Base-by-base conservation (phyloP, 1,140 invertebrate genomes). In the Brachionus rotundiformis region DNA sequence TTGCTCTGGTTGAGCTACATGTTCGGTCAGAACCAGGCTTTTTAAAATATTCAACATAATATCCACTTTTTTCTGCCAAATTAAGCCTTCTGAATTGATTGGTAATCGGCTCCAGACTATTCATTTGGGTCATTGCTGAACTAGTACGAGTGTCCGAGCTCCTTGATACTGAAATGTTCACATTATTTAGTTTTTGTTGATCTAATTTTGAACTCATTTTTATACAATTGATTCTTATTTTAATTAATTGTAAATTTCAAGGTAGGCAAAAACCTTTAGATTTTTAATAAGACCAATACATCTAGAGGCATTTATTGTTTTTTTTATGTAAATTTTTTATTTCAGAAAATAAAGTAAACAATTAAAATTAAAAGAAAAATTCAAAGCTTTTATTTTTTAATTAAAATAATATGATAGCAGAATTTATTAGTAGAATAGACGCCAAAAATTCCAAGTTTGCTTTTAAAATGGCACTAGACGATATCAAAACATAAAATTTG, bases 21-120 rank as follows among this genome's bases (percentile, higher is more conserved):
- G 4, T 19, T 63, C 3, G 3, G 29, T 27, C 19, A 5, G n/a
- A 11, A 13, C 16, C 8, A 5, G 63, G 16, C 16, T 68, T 68
- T 39, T 68, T 68, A 68, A 33, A 68, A 36, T 36, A 36, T 68
- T 68, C 63, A n/a, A 68, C 63, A 36, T 19, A 41, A 8, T 16
- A 68, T 6, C 33, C 33, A 6, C 27, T 41, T 73, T 73, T 73
- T 44, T 73, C 36, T 4, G 11, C 31, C 19, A 65, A 13, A 65
- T 65, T 65, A 25, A 65, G 7, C 3, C n/a, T 65, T n/a, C 25
- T 54, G 25, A 65, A 65, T 27, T 11, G 61, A n/a, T 29, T 33
- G 13, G 27, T 27, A 13, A 33, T 16, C 27, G 19, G n/a, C 2
- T 54, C 19, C n/a, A 19, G 23, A 7, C 23, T 54, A 19, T 19